These are phyloP conservation scores for Adelosebastes latens DNA, from an alignment of 2,797 vertebrate species.

Conservation along the genomic window DNA sequence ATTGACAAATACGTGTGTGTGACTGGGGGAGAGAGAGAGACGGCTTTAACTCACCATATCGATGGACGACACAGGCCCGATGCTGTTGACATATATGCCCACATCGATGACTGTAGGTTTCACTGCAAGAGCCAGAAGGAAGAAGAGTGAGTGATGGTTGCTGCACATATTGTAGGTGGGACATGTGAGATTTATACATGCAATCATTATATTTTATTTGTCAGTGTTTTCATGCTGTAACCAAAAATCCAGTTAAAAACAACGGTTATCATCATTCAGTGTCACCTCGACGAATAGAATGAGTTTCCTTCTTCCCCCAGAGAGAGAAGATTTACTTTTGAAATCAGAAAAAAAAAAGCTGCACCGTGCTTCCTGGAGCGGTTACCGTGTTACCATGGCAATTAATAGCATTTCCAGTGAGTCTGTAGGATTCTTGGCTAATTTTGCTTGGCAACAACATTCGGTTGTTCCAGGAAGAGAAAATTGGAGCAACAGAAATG, in stretches of 20 bases:
- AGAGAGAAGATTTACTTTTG: conserved; percentile 13
- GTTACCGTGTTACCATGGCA: conserved; percentile 57
- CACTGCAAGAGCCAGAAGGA: conserved; percentile 83
- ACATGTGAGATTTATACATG: conserved; percentile 5
- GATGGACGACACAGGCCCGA: conserved; percentile 97
- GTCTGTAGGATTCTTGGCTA: conserved; percentile 25
- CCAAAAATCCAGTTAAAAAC: conserved; percentile 32
- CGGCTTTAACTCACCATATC: conserved; percentile 91
- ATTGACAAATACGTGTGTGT: conserved; percentile 9
- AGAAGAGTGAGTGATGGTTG: conserved; percentile 28
- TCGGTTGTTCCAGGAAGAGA: neutral
- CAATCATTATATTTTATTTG: neutral
- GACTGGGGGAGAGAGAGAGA: neutral
- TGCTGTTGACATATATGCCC: conserved; percentile 98
- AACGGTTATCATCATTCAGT: conserved; percentile 19
- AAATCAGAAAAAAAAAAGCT: conserved; percentile 22
- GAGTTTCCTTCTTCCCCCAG: neutral
- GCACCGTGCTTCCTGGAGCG: conserved; percentile 39
- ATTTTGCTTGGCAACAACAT: conserved; percentile 48
- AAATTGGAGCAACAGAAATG: conserved; percentile 10
- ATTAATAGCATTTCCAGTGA: conserved; percentile 60
- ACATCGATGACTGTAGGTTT: conserved; percentile 96
- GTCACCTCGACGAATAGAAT: conserved; percentile 30
- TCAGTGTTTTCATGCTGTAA: conserved; percentile 7
- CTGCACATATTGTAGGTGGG: conserved; percentile 8